Conservation (phyloP, 2,888 invertebrate genomes). For the Sphaerophoria rueppellii region DNA sequence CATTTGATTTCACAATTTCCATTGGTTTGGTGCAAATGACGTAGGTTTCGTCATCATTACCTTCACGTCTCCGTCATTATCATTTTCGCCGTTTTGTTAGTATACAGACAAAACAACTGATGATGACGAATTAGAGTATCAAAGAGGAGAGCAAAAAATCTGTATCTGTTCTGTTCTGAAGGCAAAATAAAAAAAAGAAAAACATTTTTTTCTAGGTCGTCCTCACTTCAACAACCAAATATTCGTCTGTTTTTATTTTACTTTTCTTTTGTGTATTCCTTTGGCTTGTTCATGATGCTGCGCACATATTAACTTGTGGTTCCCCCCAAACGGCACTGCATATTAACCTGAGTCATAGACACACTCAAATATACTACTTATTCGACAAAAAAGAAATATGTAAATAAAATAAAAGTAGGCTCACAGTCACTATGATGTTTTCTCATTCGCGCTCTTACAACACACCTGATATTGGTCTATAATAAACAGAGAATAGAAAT, state of each 20-base stretch:
- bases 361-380: not conserved
- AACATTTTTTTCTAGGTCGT: conserved; percentile 67
- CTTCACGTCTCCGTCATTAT: not conserved
- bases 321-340: conserved; percentile 15
- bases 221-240: conserved; percentile 36
- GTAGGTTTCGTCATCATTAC: conserved; percentile 41
- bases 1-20: conserved; percentile 48
- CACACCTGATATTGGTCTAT: conserved; percentile 42
- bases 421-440: not conserved
- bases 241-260: conserved; percentile 16
- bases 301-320: conserved; percentile 36
- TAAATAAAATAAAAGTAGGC: too few relatives aligned
- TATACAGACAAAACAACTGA: conserved; percentile 21
- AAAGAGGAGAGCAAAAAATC: conserved; percentile 46
- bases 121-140: conserved; percentile 21
- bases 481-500: conserved; percentile 32
- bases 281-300: conserved; percentile 18
- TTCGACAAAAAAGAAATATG: conserved; percentile 10
- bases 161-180: conserved; percentile 51
- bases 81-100: not conserved
- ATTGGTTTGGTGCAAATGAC: conserved; percentile 30
- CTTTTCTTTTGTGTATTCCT: not conserved
- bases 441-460: conserved; percentile 19
- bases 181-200: conserved; percentile 28
- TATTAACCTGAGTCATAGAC: conserved; percentile 27